Base-by-base conservation (phyloP, 2,113 vertebrate genomes). In the Amphiprion ocellaris region DNA sequence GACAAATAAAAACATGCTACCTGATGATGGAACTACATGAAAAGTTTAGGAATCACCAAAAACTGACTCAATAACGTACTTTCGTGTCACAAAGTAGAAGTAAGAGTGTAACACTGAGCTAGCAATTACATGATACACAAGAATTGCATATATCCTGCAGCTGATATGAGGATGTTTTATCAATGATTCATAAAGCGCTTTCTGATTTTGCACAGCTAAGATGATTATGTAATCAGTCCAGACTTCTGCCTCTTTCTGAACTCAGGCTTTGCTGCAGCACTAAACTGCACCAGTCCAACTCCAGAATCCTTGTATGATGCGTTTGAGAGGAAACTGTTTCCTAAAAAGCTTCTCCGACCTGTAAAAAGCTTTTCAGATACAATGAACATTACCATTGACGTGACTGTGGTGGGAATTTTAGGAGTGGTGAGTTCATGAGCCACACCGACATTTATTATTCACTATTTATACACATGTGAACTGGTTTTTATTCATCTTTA, bases 221-320 rank as follows among this genome's bases (percentile, higher is more conserved):
- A 2, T 44, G 11, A 3, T 12, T 14, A 44, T 44, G 11, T 44
- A 2, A 44, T 44, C 10, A 6, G 6, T 44, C 10, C 12, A n/a
- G 17, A 69, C 60, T 30, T 24, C 15, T 47, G 1, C 21, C 10
- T 56, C 5, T 53, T 26, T 53, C 28, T n/a, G 5, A 44, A 23
- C 17, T 19, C 60, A 90, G 85, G 72, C 12, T 56, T 52, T 61
- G 58, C 0, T 4, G 61, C 64, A 55, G 64, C 73, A 11, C 12
- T 88, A n/a, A 91, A 85, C 52, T 89, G 87, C 74, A 79, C 17
- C 56, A 86, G 81, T 5, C 85, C 83, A 15, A 83, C 65, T 15
- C 69, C 83, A 21, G 66, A 56, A 26, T 17, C 86, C 4, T 23
- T 89, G 47, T 58, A 74, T 14, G 1, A 69, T 3, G 64, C 59